Conservation (phyloP, 1,140 invertebrate species). For the Dendroctonus valens region DNA sequence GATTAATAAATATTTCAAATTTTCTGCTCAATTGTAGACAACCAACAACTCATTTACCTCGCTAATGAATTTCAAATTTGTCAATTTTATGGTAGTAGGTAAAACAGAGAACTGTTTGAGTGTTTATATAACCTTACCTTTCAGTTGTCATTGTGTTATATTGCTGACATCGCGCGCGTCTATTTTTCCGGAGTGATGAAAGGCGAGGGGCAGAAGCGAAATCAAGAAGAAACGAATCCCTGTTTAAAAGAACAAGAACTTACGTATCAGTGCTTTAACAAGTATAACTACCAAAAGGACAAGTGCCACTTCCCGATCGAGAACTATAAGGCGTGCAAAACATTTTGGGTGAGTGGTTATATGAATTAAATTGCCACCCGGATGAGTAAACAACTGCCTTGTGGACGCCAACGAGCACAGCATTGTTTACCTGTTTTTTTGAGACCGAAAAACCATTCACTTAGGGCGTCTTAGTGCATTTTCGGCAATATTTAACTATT, state of each 20-base stretch:
- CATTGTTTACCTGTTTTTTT: constrained; percentile 1
- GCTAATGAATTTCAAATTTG: no score
- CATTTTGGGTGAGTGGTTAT: constrained; percentile 48
- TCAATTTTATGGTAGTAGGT: no score
- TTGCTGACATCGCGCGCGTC: no score
- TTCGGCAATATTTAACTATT: neutral
- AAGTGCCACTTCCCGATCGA: constrained; percentile 62
- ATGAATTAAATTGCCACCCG: neutral
- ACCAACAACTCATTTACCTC: no score
- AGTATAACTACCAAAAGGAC: constrained; percentile 59
- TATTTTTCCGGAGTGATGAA: neutral
- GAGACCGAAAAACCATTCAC: neutral
- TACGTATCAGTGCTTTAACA: constrained; percentile 60
- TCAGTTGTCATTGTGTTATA: no score
- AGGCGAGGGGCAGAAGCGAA: constrained; percentile 41
- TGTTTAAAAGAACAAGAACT: constrained; percentile 58
- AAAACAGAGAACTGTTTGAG: no score
- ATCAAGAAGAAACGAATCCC: constrained; percentile 51
- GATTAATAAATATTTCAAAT: no score
- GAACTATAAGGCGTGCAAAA: constrained; percentile 62
- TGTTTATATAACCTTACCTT: no score
- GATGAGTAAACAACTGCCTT: neutral
- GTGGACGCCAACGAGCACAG: neutral
- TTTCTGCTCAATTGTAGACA: no score
- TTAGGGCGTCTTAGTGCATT: neutral